Evolutionary conservation across 23 tunicate species (phyloP), one percentile per base, ranked within the genome.

Genomic region (Halocynthia aurantium): DNA sequence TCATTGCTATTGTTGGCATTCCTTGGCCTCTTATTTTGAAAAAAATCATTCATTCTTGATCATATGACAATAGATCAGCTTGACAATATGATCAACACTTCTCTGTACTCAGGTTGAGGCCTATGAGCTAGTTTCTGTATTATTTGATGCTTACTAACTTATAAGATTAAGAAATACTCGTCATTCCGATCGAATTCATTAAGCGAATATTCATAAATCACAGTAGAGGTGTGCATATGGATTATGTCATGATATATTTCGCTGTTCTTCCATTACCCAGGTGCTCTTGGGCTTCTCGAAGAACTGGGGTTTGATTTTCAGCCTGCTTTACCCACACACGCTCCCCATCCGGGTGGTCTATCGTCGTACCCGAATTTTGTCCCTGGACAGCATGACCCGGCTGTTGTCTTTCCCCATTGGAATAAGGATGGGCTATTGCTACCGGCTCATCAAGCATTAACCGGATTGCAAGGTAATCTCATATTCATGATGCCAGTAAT

Each of bases 381-480:
- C 62, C 78, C 78, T 56, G 50, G 62, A n/a, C 60, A 74, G 54
- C 64, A 70, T 40, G 79, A 65, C 69, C 44, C 55, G 51, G 82
- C 82, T 79, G 67, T 89, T 0, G 83, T 89, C 6, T 89, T 89
- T 51, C 96, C 96, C 5, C 96, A 89, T 50, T 89, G 96, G 96
- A 89, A 89, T 52, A 87, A 89, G 78, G 89, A 89, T 60, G 74
- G 73, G 6, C 17, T 89, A 75, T 69, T 89, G 44, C 79, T 89
- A 50, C 96, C 96, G 7, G 61, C 81, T 11, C 96, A 89, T 70
- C 96, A 89, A 69, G 89, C 89, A 10, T 75, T 89, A 10, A 78
- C 88, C 2, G 96, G 96, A 0, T 73, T 89, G 18, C 89, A 78
- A 51, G 96, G 96, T 84, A 51, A 76, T 51, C 54, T 50, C 5